Conservation (phyloP, 1,140 invertebrate species). For the Anthonomus grandis region DNA sequence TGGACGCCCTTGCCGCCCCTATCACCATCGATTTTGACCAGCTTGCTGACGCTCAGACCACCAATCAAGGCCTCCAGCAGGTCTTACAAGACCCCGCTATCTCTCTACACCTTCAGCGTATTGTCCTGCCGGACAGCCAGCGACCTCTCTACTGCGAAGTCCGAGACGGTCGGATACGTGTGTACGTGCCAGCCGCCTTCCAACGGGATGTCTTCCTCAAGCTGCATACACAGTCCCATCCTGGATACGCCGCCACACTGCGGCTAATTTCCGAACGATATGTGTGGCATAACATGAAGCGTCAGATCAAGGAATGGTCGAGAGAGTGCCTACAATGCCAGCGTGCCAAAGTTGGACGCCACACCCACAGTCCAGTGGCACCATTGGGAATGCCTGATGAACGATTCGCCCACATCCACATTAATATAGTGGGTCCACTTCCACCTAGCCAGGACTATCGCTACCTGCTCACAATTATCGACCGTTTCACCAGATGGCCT, state of each 20-base stretch:
- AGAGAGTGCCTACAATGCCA: constrained; percentile 37
- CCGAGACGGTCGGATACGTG: background rate
- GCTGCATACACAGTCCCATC: constrained; percentile 28
- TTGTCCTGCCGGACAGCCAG: background rate
- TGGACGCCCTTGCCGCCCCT: background rate
- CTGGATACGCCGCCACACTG: constrained; percentile 29
- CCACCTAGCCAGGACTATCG: too few species aligned
- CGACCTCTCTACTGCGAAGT: background rate
- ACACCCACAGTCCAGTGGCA: constrained; percentile 26
- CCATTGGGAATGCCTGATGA: constrained; percentile 26
- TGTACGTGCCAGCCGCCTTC: background rate
- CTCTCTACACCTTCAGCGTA: background rate
- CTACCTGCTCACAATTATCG: constrained; percentile 46
- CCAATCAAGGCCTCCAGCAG: background rate
- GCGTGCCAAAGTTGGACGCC: constrained; percentile 36
- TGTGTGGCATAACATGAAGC: constrained; percentile 34
- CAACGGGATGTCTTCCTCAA: background rate
- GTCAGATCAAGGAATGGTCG: constrained; percentile 32
- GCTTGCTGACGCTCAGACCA: background rate
- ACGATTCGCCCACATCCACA: constrained; percentile 37
- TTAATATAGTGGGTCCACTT: constrained; percentile 45
- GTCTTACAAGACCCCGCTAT: background rate
- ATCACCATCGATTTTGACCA: background rate
- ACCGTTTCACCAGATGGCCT: constrained; percentile 49
- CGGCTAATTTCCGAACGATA: constrained; percentile 24